Base-by-base conservation (phyloP, 2,888 invertebrate genomes). In the Cryptus armator region DNA sequence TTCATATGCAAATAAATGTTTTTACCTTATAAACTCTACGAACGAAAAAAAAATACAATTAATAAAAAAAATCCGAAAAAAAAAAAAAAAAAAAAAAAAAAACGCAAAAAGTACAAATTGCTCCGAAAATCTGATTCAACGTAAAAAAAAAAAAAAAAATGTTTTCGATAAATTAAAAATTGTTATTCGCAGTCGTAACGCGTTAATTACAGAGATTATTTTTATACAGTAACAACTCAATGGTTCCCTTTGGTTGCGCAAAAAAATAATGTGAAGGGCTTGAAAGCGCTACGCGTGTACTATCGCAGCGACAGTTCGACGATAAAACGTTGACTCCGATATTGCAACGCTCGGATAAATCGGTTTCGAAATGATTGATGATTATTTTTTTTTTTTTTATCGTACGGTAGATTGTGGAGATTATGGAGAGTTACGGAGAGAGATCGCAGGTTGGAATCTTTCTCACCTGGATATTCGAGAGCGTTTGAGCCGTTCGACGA, bases 331-430 rank as follows among this genome's bases (percentile, higher is more conserved):
- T 48, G 37, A 64, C 81, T 70, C 29, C 70, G 62, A 62, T 29
- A 70, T 75, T 62, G 66, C 37, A 43, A 75, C 62, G 62, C 81
- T 64, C 62, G 70, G 59, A 48, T 70, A 32, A 71, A 75, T 76
- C 51, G 43, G 43, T 51, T 75, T 9, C 48, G 9, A 32, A 48
- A 75, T 76, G 81, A 81, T 81, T 70, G 81, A 81, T 68, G 81
- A 75, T 59, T 12, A 59, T 62, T 78, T 77, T 56, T 62, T 9
- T 37, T 9, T 37, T 37, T 37, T 37, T 37, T 37, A 37, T 37
- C 37, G 37, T 37, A 37, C 37, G 37, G 37, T 37, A 37, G 7
- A 68, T 81, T 59, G 19, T 14, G 51, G 29, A 32, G 68, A 81
- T 37, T 67, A 68, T 68, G 68, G 53, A 48, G 74, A 37, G 37